Percentiles rank a stretch among this genome's conserved stretches.
Conservation (phyloP, 2,113 vertebrate genomes). For the Uria lomvia region DNA sequence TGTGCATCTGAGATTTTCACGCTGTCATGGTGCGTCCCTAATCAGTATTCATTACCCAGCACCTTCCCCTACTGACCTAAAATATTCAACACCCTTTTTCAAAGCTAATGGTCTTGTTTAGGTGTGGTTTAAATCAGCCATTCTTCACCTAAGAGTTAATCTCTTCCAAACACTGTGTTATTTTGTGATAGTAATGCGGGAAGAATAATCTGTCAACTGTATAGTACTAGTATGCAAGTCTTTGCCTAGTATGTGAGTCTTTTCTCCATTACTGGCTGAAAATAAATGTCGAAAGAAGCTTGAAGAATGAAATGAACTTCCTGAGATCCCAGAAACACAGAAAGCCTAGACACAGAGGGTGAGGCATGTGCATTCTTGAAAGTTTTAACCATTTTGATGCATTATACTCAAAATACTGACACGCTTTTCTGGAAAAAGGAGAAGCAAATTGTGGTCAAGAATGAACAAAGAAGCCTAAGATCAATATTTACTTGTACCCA, state of each 20-base stretch:
- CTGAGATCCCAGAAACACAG: neutral
- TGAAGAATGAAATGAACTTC: neutral
- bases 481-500: neutral
- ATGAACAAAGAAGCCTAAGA: neutral
- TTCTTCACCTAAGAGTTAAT: neutral
- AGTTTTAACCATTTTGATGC: neutral
- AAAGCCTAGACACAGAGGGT: neutral
- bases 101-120: neutral
- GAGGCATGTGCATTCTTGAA: neutral
- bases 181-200: neutral
- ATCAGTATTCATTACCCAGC: neutral
- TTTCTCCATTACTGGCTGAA: neutral
- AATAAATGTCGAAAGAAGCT: neutral
- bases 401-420: neutral
- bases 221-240: neutral
- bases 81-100: neutral
- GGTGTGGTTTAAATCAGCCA: neutral
- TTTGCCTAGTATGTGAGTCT: neutral
- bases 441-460: neutral
- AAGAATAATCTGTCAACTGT: neutral
- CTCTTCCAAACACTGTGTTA: neutral
- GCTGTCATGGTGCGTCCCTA: neutral
- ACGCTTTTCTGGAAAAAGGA: neutral
- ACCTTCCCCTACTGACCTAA: neutral
- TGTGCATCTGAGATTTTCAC: neutral